Evolutionary conservation across 2,888 invertebrate genomes (phyloP).

Genomic region (Therioaphis trifolii): DNA sequence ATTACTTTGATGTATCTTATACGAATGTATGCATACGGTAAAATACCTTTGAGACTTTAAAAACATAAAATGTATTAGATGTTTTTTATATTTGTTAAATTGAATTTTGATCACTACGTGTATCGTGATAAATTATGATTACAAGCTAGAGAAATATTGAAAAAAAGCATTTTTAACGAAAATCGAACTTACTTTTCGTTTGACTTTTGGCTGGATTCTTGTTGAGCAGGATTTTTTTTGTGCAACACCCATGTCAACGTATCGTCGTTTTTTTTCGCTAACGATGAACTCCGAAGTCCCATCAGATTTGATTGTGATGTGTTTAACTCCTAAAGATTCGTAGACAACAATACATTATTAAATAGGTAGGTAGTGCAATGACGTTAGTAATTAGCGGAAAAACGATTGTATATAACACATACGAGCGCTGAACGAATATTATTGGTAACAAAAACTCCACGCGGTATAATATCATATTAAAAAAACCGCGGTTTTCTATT

Average conservation of each 20-base stretch:
- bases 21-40: too few species aligned
- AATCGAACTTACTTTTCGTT: constrained; percentile 30
- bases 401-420: too few species aligned
- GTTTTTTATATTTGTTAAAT: too few species aligned
- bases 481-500: too few species aligned
- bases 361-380: neutral
- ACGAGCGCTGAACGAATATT: too few species aligned
- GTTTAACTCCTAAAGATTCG: neutral
- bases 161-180: neutral
- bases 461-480: too few species aligned
- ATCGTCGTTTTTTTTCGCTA: constrained; percentile 73
- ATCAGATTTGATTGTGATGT: constrained; percentile 4
- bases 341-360: neutral
- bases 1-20: too few species aligned
- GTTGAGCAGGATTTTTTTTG: constrained; percentile 23
- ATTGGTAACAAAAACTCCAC: too few species aligned
- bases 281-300: constrained; percentile 65
- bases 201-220: neutral
- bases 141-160: too few species aligned
- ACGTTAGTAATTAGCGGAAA: too few species aligned
- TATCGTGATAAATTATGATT: neutral
- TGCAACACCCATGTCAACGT: constrained; percentile 80
- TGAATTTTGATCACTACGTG: neutral
- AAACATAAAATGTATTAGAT: too few species aligned
- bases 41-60: too few species aligned